Conservation (phyloP, 2,113 vertebrate species). For the Malurus elegans region DNA sequence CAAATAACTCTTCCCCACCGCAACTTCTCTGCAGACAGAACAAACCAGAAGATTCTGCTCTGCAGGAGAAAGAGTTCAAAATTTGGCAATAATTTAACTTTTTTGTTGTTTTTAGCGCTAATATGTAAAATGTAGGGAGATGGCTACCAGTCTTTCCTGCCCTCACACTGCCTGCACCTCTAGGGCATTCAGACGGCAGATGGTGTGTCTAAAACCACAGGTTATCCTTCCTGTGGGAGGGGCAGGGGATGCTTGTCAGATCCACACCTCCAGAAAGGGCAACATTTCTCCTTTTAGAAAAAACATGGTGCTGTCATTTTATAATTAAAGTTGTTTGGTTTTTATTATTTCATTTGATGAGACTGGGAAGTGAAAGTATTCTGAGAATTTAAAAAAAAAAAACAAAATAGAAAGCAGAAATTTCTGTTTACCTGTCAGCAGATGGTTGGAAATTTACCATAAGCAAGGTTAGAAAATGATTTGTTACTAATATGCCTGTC, state of each 20-base stretch:
- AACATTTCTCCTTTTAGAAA: conserved; percentile 27
- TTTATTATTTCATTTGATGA: not conserved
- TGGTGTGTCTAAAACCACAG: not conserved
- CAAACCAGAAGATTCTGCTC: not conserved
- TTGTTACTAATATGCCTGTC: conserved; percentile 62
- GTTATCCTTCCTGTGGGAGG: not conserved
- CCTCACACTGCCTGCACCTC: not conserved
- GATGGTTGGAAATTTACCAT: conserved; percentile 63
- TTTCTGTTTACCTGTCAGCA: conserved; percentile 46
- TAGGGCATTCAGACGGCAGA: not conserved
- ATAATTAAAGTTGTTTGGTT: not conserved
- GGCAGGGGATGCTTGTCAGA: not conserved
- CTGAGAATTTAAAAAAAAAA: not conserved
- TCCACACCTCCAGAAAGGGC: not conserved
- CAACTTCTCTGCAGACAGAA: not conserved
- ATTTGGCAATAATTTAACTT: not conserved
- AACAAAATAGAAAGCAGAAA: not conserved
- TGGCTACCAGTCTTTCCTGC: not conserved
- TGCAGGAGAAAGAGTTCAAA: not conserved
- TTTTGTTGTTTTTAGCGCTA: not conserved
- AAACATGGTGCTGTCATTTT: not conserved
- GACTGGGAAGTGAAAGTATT: not conserved
- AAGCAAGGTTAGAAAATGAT: conserved; percentile 70
- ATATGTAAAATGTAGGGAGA: not conserved
- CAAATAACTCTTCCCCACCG: not conserved